These are phyloP conservation scores for Platerodrilus igneus DNA, from an alignment of 2,888 invertebrate genomes.

Conservation along the genomic window DNA sequence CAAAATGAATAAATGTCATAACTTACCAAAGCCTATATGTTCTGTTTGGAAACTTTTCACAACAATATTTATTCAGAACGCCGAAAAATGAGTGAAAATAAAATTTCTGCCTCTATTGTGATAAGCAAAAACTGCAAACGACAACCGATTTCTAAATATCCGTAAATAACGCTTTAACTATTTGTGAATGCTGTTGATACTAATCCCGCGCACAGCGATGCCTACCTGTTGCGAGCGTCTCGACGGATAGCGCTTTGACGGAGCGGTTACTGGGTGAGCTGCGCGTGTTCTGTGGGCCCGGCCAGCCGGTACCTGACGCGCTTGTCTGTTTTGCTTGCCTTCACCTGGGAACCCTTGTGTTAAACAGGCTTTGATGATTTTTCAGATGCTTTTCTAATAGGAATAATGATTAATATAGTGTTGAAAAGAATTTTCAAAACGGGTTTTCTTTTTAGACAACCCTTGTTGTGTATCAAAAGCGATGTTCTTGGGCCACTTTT, in stretches of 20 bases:
- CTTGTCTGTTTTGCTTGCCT: constrained; percentile 33
- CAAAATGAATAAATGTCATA: too few relatives aligned
- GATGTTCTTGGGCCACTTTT: too few relatives aligned
- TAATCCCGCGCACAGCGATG: constrained; percentile 25
- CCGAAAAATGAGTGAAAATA: too few relatives aligned
- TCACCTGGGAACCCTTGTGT: constrained; percentile 24
- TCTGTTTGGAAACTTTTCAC: too few relatives aligned
- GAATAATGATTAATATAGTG: constrained; percentile 11
- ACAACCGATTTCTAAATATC: background rate
- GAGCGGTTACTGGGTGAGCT: constrained; percentile 37
- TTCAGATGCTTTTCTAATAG: constrained; percentile 7
- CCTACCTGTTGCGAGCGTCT: constrained; percentile 42
- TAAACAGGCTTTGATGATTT: constrained; percentile 19
- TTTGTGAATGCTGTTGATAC: constrained; percentile 9
- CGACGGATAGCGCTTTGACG: constrained; percentile 34
- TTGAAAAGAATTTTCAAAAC: too few relatives aligned
- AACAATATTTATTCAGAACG: too few relatives aligned
- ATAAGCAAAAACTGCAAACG: background rate
- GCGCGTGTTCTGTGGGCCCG: constrained; percentile 41
- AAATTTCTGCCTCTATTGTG: too few relatives aligned
- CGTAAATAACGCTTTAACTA: constrained; percentile 8
- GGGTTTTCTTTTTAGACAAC: background rate
- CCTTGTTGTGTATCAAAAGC: too few relatives aligned
- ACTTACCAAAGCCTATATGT: too few relatives aligned
- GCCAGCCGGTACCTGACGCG: constrained; percentile 41